Evolutionary conservation across 2,888 invertebrate genomes (phyloP).

Genomic region (Bibio marci): DNA sequence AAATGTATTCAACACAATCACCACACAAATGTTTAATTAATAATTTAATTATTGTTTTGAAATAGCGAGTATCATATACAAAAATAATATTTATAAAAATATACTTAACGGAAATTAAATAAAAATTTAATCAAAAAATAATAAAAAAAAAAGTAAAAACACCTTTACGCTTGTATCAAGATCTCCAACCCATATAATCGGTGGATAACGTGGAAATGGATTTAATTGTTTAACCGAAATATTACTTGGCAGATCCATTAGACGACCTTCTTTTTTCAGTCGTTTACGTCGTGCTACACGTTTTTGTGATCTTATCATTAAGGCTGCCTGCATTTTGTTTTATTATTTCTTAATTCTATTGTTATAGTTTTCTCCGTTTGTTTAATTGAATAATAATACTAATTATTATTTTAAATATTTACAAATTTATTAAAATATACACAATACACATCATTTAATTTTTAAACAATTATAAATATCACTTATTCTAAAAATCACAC

Average conservation of each 20-base stretch:
- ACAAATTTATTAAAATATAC: background rate
- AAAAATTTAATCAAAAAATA: conserved; percentile 2
- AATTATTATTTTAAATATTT: background rate
- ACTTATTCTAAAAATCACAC: too few species aligned
- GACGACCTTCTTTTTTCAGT: conserved; percentile 52
- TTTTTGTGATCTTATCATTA: conserved; percentile 81
- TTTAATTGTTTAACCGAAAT: conserved; percentile 74
- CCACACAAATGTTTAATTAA: too few species aligned
- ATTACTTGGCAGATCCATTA: conserved; percentile 69
- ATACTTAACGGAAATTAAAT: too few species aligned
- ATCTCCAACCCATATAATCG: conserved; percentile 47
- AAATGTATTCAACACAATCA: too few species aligned
- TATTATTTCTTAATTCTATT: background rate
- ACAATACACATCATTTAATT: background rate
- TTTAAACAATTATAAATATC: too few species aligned
- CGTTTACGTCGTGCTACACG: conserved; percentile 67
- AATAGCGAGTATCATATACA: too few species aligned
- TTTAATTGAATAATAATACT: background rate
- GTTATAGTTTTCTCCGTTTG: too few species aligned
- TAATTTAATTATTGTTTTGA: too few species aligned
- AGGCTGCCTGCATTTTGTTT: conserved; percentile 76
- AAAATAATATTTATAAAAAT: too few species aligned
- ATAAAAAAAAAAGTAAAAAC: conserved; percentile 18
- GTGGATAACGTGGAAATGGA: conserved; percentile 76
- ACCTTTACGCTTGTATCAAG: conserved; percentile 12